phyloP scores from a whole-genome alignment of 2,888 invertebrate genomes.

The Scotopteryx bipunctaria region DNA sequence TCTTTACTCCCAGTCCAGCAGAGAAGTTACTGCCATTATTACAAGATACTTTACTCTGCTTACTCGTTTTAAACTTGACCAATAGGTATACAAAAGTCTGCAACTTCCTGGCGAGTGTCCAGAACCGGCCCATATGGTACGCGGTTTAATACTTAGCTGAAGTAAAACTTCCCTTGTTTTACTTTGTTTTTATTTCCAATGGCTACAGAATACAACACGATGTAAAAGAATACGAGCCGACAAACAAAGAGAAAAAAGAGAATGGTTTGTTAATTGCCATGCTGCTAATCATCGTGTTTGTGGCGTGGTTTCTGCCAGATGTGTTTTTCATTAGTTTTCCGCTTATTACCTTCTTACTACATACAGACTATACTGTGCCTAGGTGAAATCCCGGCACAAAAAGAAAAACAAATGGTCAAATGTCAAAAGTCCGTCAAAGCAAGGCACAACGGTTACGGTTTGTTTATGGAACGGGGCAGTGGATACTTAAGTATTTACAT shows the following conservation, averaged over 20 bases:
- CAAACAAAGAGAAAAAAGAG: constrained; percentile 11
- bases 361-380: no score
- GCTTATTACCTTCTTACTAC: no score
- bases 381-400: not conserved
- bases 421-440: no score
- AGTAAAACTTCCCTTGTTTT: constrained; percentile 30
- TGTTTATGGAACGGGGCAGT: no score
- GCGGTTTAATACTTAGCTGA: constrained; percentile 38
- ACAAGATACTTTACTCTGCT: no score
- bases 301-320: not conserved
- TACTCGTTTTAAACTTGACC: not conserved
- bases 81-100: constrained; percentile 35
- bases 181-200: constrained; percentile 17
- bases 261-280: constrained; percentile 22
- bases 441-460: no score
- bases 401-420: no score
- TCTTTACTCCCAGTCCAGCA: no score
- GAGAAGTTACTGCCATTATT: no score
- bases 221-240: constrained; percentile 11
- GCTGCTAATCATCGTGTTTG: constrained; percentile 18
- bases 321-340: not conserved
- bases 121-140: constrained; percentile 38
- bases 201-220: constrained; percentile 8
- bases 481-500: no score
- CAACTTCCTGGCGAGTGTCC: constrained; percentile 38